phyloP scores from a whole-genome alignment of 2,888 invertebrate genomes.

The Melanophora roralis region DNA sequence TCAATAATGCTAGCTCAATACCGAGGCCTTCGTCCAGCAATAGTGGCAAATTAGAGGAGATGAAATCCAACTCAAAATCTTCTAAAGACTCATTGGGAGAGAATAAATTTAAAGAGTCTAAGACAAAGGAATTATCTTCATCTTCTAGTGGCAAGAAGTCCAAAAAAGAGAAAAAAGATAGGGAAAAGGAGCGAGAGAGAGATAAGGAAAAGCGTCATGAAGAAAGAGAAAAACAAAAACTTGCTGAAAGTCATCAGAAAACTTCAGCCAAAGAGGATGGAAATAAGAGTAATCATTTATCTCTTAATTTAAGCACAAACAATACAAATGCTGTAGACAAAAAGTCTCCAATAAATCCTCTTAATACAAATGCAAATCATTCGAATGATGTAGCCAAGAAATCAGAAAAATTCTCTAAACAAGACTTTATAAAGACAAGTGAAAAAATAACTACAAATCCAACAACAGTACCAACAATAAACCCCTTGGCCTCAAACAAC shows the following conservation, averaged over 20 bases:
- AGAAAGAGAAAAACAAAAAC: conserved; percentile 70
- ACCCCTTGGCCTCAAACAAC: conserved; percentile 44
- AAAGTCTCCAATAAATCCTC: conserved; percentile 42
- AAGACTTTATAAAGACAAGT: conserved; percentile 62
- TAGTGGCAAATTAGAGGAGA: conserved; percentile 60
- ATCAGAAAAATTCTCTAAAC: conserved; percentile 54
- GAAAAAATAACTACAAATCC: conserved; percentile 64
- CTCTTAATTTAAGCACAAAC: background rate
- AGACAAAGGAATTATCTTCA: conserved; percentile 66
- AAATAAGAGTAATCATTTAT: conserved; percentile 48
- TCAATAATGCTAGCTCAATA: conserved; percentile 30
- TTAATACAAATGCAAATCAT: conserved; percentile 39
- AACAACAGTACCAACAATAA: conserved; percentile 6
- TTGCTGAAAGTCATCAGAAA: conserved; percentile 47
- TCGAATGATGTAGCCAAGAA: conserved; percentile 54
- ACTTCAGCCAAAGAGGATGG: conserved; percentile 50
- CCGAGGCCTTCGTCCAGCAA: conserved; percentile 73
- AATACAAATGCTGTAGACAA: conserved; percentile 37
- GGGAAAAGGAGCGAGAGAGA: conserved; percentile 82
- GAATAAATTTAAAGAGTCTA: conserved; percentile 67
- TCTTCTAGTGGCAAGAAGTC: conserved; percentile 77
- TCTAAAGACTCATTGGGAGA: conserved; percentile 44
- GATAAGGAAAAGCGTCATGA: conserved; percentile 78
- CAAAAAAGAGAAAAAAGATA: conserved; percentile 81
- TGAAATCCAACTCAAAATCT: conserved; percentile 66